Conservation (phyloP, 2,888 invertebrate species). For the Subacronicta megacephala region DNA sequence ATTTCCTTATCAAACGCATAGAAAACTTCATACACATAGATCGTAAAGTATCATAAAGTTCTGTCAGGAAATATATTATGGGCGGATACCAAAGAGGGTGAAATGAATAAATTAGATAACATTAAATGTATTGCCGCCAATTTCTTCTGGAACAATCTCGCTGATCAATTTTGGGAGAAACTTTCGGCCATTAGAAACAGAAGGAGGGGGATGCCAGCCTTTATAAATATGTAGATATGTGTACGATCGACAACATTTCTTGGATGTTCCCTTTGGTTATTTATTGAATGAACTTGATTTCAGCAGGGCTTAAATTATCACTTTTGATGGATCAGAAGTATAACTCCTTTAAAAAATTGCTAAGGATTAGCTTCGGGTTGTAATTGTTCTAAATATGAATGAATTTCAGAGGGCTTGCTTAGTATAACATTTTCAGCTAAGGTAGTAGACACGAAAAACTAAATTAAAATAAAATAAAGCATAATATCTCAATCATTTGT, state of each 20-base stretch:
- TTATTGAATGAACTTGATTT: too few species aligned
- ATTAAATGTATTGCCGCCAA: constrained; percentile 59
- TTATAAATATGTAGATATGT: background rate
- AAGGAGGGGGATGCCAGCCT: constrained; percentile 8
- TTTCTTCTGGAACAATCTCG: constrained; percentile 50
- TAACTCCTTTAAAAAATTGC: too few species aligned
- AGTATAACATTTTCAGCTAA: too few species aligned
- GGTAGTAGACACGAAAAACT: too few species aligned
- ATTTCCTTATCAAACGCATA: background rate
- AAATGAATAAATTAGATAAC: constrained; percentile 67
- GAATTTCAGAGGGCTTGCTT: too few species aligned
- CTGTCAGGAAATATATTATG: constrained; percentile 53
- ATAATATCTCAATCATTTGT: constrained; percentile 1
- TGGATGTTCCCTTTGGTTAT: background rate
- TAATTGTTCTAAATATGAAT: too few species aligned
- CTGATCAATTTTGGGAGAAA: constrained; percentile 46
- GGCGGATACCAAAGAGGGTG: constrained; percentile 44
- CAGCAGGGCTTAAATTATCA: too few species aligned
- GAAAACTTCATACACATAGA: constrained; percentile 6
- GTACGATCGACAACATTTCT: background rate
- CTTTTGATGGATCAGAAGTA: too few species aligned
- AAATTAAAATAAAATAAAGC: constrained; percentile 5
- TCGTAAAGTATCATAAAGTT: constrained; percentile 51
- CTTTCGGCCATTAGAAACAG: constrained; percentile 37
- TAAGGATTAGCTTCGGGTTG: too few species aligned